Percentiles rank a stretch among this genome's conserved stretches.
These are phyloP conservation scores for Drosophila recens DNA, from an alignment of 2,888 invertebrate genomes.

Conservation along the genomic window DNA sequence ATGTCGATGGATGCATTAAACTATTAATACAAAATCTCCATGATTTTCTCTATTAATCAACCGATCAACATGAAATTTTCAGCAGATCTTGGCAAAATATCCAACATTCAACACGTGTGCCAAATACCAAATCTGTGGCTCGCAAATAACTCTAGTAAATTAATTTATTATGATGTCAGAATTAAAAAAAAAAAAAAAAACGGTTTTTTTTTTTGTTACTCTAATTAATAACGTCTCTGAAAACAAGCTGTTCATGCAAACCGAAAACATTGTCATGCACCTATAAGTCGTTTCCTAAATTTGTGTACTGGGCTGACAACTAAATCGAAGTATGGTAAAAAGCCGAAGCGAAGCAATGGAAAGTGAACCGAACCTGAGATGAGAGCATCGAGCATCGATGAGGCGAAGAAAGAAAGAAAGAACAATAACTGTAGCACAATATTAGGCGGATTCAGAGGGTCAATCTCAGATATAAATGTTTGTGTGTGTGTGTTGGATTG, in stretches of 20 bases:
- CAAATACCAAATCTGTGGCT: background rate
- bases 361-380: conserved; percentile 41
- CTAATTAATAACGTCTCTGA: no score
- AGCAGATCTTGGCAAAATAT: background rate
- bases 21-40: no score
- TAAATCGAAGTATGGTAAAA: conserved; percentile 31
- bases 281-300: background rate
- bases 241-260: no score
- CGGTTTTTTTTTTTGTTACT: no score
- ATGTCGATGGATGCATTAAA: no score
- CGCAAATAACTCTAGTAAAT: background rate
- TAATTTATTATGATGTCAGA: no score
- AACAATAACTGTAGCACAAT: conserved; percentile 60
- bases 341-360: conserved; percentile 9
- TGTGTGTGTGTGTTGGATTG: conserved; percentile 17
- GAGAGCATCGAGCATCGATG: conserved; percentile 60
- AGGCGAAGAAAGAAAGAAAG: conserved; percentile 25
- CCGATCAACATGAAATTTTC: background rate
- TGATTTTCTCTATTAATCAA: no score
- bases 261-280: background rate
- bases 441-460: conserved; percentile 47
- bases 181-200: no score
- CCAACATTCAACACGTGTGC: background rate
- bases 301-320: conserved; percentile 24
- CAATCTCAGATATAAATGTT: conserved; percentile 28